Base-by-base conservation (phyloP, 2,113 vertebrate species). In the Mobula birostris region DNA sequence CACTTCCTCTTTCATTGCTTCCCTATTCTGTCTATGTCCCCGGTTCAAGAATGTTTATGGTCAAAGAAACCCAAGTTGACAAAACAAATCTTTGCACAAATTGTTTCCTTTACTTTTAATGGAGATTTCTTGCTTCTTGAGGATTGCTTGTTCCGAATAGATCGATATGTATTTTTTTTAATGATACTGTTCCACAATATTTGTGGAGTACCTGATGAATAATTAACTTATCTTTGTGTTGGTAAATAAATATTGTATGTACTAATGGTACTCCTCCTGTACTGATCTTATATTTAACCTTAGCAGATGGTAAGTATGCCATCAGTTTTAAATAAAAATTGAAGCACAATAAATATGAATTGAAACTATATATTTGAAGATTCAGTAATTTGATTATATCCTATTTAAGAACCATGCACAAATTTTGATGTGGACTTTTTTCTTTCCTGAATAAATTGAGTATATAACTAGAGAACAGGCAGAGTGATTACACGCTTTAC, bases 241-340 rank as follows among this genome's bases (percentile, higher is more conserved):
- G 96, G 96, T 97, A 97, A 97, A 97, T 97, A 97, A 97, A 97
- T 97, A 97, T 97, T 96, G 97, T 97, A 97, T 97, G 97, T 97
- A 96, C 96, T 96, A 95, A 82, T 94, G 21, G n/a, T 94, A 93
- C 91, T 93, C 91, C 24, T 93, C 70, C 91, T 93, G 91, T 93
- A 93, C 91, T 93, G 91, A 93, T 93, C 91, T 93, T 93, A 93
- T 93, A 93, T 93, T 93, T 93, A 93, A 93, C 91, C 91, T 93
- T 93, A 93, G 91, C 91, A 93, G 91, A 48, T 93, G 91, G 91
- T 93, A 93, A 74, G 70, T 93, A 93, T 76, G 91, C 91, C 91
- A 74, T 93, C 91, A 76, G 36, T 93, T 74, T 74, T 56, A 93
- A 93, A 93, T 74, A 93, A 92, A 21, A 58, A 91, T 32, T 92